Evolutionary conservation across 2,888 invertebrate species (phyloP).

Genomic region (Beris morrisii): DNA sequence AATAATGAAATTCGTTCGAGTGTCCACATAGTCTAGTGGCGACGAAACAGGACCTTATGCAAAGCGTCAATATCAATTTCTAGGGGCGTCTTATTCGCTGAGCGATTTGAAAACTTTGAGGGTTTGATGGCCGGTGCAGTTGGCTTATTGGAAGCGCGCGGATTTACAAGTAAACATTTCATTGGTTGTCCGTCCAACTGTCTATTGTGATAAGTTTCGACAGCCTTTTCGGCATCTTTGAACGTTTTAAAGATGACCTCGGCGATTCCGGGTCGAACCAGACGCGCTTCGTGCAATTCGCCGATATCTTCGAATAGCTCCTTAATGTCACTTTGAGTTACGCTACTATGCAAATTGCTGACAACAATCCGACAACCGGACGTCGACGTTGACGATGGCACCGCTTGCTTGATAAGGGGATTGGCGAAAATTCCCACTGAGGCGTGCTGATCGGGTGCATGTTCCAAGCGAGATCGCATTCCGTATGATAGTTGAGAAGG

Average conservation of each 20-base stretch:
- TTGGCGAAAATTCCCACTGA: slow-evolving; percentile 56
- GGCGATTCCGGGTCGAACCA: slow-evolving; percentile 85
- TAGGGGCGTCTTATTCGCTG: slow-evolving; percentile 48
- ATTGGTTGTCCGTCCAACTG: slow-evolving; percentile 92
- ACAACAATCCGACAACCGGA: slow-evolving; percentile 83
- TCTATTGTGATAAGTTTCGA: slow-evolving; percentile 90
- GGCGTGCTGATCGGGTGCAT: slow-evolving; percentile 51
- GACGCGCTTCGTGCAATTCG: slow-evolving; percentile 77
- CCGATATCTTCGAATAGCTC: slow-evolving; percentile 94
- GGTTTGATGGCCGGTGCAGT: slow-evolving; percentile 53
- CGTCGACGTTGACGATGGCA: slow-evolving; percentile 31
- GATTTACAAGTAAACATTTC: slow-evolving; percentile 85
- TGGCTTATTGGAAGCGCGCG: slow-evolving; percentile 66
- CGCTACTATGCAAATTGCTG: slow-evolving; percentile 83
- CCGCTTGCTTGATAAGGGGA: slow-evolving; percentile 31
- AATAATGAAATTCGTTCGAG: not conserved
- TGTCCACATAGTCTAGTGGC: slow-evolving; percentile 42
- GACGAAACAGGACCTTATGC: slow-evolving; percentile 54
- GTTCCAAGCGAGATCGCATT: slow-evolving; percentile 52
- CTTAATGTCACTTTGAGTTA: slow-evolving; percentile 88
- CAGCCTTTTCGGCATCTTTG: slow-evolving; percentile 86
- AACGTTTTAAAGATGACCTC: slow-evolving; percentile 87
- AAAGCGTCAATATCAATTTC: slow-evolving; percentile 57
- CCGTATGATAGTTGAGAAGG: slow-evolving; percentile 52
- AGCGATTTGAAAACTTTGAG: slow-evolving; percentile 43